These are phyloP conservation scores for Philantomba maxwellii DNA, from an alignment of 2,113 vertebrate genomes.

Conservation along the genomic window DNA sequence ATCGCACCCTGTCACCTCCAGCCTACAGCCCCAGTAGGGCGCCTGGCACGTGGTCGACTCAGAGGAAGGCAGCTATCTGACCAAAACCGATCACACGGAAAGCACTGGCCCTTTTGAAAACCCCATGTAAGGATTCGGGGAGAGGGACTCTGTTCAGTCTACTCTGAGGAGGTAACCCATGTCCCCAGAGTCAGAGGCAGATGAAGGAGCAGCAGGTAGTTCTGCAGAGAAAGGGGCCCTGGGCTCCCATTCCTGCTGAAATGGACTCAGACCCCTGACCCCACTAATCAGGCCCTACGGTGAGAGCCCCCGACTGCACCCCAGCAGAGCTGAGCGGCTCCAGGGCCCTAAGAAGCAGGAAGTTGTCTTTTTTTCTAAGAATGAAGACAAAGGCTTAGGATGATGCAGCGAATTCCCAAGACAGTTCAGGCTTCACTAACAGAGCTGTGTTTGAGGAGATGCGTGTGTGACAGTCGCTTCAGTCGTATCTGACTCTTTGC, in stretches of 20 bases:
- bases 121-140: no score
- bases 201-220: neutral
- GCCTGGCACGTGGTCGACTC: rapidly evolving
- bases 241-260: neutral
- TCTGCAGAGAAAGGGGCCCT: neutral
- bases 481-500: neutral
- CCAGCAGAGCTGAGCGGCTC: neutral
- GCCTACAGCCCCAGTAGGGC: neutral
- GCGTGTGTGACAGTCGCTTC: neutral
- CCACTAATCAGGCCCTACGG: neutral
- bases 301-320: neutral
- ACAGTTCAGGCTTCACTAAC: neutral
- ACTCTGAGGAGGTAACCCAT: neutral
- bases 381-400: neutral
- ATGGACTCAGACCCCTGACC: neutral
- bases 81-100: neutral
- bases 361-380: neutral
- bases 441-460: neutral
- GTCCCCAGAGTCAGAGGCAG: neutral
- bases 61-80: neutral
- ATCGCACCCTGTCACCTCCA: neutral
- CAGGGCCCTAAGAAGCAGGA: neutral
- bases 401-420: neutral
- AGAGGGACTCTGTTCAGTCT: neutral
- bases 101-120: neutral